These are phyloP conservation scores for Lypha dubia DNA, from an alignment of 2,888 invertebrate species.

Conservation along the genomic window DNA sequence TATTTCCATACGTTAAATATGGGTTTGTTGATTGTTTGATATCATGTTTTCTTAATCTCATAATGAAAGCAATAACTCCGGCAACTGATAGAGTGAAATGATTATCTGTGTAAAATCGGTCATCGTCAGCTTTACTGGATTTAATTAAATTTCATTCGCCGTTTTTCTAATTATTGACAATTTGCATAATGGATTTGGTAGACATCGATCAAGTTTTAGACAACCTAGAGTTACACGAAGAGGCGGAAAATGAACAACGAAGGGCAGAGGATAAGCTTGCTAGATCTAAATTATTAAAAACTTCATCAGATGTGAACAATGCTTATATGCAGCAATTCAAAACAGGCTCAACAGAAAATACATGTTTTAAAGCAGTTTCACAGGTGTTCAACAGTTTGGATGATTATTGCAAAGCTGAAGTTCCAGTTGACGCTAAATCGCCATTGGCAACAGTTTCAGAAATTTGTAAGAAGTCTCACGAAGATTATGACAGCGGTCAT, in stretches of 20 bases:
- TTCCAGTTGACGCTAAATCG: constrained; percentile 76
- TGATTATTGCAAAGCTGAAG: constrained; percentile 84
- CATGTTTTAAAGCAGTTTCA: constrained; percentile 84
- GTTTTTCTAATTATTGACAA: neutral
- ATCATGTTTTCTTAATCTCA: constrained; percentile 21
- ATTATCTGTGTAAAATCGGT: constrained; percentile 8
- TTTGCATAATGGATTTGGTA: constrained; percentile 84
- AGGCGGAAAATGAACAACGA: constrained; percentile 82
- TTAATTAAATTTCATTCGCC: neutral
- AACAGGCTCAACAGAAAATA: constrained; percentile 75
- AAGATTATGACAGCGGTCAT: constrained; percentile 39
- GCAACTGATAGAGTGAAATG: constrained; percentile 54
- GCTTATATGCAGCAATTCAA: constrained; percentile 73
- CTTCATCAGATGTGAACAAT: constrained; percentile 41
- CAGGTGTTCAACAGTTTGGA: constrained; percentile 87
- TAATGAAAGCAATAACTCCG: constrained; percentile 14
- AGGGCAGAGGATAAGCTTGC: constrained; percentile 48
- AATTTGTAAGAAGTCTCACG: constrained; percentile 40
- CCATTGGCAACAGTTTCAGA: constrained; percentile 11
- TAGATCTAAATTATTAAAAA: constrained; percentile 46
- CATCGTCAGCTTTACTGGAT: constrained; percentile 31
- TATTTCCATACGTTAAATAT: constrained; percentile 14
- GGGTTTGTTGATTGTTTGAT: constrained; percentile 32
- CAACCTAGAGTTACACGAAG: constrained; percentile 92
- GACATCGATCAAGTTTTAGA: constrained; percentile 93